Evolutionary conservation across 2,113 vertebrate species (phyloP).

Genomic region (Cryptomyrus ogoouensis): DNA sequence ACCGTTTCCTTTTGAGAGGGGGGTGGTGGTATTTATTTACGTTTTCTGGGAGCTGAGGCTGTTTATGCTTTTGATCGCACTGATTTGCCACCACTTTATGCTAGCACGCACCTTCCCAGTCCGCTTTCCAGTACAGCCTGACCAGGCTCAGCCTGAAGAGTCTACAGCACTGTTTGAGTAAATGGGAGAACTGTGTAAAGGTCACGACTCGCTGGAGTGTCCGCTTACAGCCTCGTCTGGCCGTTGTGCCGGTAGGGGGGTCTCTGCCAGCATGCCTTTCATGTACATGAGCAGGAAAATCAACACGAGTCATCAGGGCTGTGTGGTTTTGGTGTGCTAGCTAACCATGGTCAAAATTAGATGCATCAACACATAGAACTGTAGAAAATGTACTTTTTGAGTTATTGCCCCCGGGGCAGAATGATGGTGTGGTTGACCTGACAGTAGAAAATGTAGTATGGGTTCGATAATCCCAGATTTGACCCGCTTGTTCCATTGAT

Average conservation of each 20-base stretch:
- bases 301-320: neutral
- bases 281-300: neutral
- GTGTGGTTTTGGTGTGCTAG: neutral
- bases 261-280: neutral
- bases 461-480: neutral
- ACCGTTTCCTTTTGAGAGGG: neutral
- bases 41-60: neutral
- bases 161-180: neutral
- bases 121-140: neutral
- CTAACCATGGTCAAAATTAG: neutral
- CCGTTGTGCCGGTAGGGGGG: neutral
- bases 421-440: neutral
- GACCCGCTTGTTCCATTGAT: neutral
- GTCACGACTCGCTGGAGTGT: neutral
- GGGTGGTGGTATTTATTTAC: neutral
- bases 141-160: neutral
- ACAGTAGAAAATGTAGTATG: neutral
- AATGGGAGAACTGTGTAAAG: neutral
- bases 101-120: neutral
- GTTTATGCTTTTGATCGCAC: neutral
- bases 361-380: neutral
- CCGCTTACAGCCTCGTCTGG: neutral
- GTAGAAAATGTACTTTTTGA: neutral
- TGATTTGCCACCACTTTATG: neutral
- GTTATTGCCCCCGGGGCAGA: neutral